Evolutionary conservation across 53 echinoderm and acorn worm genomes (phyloP).

Genomic region (Patiria pectinifera): DNA sequence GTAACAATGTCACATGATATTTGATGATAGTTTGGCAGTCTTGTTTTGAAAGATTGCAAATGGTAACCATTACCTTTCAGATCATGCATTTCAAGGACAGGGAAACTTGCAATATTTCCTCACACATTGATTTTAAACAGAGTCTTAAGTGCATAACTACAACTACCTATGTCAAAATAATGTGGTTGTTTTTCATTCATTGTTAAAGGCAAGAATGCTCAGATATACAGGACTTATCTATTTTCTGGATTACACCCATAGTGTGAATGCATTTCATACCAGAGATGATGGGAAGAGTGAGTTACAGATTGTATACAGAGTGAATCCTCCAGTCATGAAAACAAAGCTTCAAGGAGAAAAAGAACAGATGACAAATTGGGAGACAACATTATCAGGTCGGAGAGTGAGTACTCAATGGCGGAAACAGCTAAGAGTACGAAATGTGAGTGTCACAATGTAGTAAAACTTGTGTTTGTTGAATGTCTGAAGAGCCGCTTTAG

Average conservation of each 20-base stretch:
- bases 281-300: slow-evolving; percentile 40
- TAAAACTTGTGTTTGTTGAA: neutral
- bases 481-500: neutral
- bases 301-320: neutral
- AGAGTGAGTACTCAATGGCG: slow-evolving; percentile 13
- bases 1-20: no score
- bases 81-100: no score
- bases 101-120: no score
- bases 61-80: no score
- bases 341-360: neutral
- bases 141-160: no score
- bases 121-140: no score
- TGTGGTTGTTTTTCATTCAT: no score
- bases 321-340: neutral
- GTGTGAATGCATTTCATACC: slow-evolving; percentile 41
- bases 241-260: neutral
- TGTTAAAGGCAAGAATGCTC: no score
- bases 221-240: neutral
- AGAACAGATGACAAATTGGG: neutral
- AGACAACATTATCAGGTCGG: slow-evolving; percentile 29
- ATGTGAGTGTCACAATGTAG: slow-evolving; percentile 14
- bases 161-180: no score
- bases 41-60: no score
- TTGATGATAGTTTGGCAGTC: no score
- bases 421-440: neutral